Base-by-base conservation (phyloP, 2,888 invertebrate genomes). In the Tinea trinotella region DNA sequence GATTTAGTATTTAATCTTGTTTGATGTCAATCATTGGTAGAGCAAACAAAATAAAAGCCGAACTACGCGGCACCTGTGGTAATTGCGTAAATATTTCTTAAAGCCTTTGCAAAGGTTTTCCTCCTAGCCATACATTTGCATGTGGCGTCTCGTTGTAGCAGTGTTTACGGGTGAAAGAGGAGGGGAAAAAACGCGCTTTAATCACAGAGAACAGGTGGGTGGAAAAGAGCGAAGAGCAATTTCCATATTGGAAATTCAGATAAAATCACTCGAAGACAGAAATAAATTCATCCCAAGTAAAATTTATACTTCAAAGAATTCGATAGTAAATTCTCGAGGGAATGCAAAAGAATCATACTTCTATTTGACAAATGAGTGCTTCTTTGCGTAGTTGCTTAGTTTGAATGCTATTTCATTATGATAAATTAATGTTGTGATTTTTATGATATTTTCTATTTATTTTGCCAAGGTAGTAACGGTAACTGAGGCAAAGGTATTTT, bases 191-290 rank as follows among this genome's bases (percentile, higher is more conserved):
- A 75, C 73, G 72, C 73, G 74, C 77, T 82, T 83, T 82, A 83
- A 83, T 82, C 83, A 79, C 74, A 65, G 74, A 64, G 72, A 78
- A 76, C 78, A 80, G 80, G 81, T 65, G 63, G 61, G 59, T 67
- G 67, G 64, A 68, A 61, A 62, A 67, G 68, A 18, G 18, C 53
- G 48, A 61, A 66, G 67, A 72, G 74, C 72, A 76, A 77, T 80
- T 78, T 81, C 73, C 73, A 73, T 77, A 79, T 82, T 80, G 75
- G 71, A 74, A 71, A 76, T 79, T 75, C 69, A 74, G 75, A 76
- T 76, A 70, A 75, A 76, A 76, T 75, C 69, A 65, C 62, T 61
- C 61, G 64, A 66, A 24, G 50, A 24, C 24, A 19, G 50, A 50
- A 46, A 46, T 50, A 50, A 50, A 50, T 50, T 50, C 46, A n/a